A percentile compares a stretch with the other conserved stretches of the same genome.
These are phyloP conservation scores for Tiphia femorata DNA, from an alignment of 2,888 invertebrate genomes.

Conservation along the genomic window DNA sequence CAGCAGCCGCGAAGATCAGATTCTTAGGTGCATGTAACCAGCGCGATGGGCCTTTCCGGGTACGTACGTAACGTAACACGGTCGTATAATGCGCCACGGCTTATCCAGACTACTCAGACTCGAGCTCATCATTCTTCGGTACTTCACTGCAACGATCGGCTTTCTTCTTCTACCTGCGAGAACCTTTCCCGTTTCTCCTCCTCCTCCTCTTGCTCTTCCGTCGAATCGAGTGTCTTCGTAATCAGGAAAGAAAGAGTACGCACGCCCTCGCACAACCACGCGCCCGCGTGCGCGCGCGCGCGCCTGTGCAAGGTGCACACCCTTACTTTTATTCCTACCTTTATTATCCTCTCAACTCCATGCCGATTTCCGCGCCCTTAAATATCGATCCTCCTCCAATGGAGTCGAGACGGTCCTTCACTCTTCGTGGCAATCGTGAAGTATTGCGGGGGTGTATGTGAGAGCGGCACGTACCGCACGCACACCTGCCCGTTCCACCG, in stretches of 20 bases:
- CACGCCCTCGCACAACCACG: no score
- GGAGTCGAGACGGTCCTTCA: conserved; percentile 7
- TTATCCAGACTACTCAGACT: no score
- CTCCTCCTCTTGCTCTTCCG: not conserved
- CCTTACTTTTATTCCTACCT: conserved; percentile 13
- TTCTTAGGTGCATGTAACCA: no score
- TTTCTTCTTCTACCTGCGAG: not conserved
- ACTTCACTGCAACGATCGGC: no score
- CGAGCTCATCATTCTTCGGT: no score
- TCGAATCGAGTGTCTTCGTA: not conserved
- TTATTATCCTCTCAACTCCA: conserved; percentile 31
- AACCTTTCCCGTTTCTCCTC: not conserved
- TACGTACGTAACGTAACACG: no score
- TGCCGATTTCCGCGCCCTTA: conserved; percentile 29
- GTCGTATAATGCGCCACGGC: not conserved
- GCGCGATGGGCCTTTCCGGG: no score
- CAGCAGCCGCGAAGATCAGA: no score
- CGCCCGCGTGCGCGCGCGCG: no score
- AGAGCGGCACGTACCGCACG: not conserved
- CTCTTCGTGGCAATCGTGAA: conserved; percentile 1
- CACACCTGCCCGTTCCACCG: conserved; percentile 1
- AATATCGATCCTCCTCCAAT: conserved; percentile 27
- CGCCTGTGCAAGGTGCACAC: conserved; percentile 4
- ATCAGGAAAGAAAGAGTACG: conserved; percentile 7
- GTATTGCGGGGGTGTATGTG: no score